Evolutionary conservation across 2,113 vertebrate species (phyloP).

Genomic region (Callipepla squamata): DNA sequence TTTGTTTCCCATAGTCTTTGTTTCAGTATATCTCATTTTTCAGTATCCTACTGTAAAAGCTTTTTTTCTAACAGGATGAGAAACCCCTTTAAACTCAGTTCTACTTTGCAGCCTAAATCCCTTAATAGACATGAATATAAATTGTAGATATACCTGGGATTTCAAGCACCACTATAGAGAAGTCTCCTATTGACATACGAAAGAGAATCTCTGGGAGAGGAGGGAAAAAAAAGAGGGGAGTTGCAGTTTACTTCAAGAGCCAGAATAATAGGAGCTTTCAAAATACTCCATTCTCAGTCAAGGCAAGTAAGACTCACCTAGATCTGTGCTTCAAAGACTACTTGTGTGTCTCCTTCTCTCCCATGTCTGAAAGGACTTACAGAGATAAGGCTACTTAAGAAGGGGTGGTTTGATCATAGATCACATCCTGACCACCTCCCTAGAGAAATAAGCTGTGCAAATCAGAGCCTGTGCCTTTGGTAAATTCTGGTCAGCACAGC

Average conservation of each 20-base stretch:
- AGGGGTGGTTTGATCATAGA: neutral
- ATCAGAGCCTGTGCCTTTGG: neutral
- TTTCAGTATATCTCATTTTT: neutral
- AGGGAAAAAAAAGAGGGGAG: neutral
- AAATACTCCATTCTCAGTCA: neutral
- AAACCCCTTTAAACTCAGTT: neutral
- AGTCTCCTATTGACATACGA: conserved; percentile 14
- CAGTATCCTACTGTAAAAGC: neutral
- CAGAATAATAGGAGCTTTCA: neutral
- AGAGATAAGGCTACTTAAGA: neutral
- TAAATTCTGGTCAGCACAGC: neutral
- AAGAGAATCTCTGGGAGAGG: neutral
- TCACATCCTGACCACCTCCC: neutral
- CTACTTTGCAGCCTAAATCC: neutral
- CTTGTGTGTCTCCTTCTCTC: neutral
- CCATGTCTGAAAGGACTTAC: neutral
- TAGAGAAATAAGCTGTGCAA: neutral
- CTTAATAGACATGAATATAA: conserved; percentile 8
- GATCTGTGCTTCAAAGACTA: neutral
- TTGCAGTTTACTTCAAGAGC: neutral
- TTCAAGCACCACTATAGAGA: conserved; percentile 13
- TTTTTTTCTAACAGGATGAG: neutral
- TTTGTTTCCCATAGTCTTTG: neutral
- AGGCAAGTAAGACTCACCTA: neutral
- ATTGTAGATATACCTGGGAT: conserved; percentile 3